Percentiles rank a stretch among this genome's conserved stretches.
These are phyloP conservation scores for Meganola albula DNA, from an alignment of 2,888 invertebrate genomes.

Conservation along the genomic window DNA sequence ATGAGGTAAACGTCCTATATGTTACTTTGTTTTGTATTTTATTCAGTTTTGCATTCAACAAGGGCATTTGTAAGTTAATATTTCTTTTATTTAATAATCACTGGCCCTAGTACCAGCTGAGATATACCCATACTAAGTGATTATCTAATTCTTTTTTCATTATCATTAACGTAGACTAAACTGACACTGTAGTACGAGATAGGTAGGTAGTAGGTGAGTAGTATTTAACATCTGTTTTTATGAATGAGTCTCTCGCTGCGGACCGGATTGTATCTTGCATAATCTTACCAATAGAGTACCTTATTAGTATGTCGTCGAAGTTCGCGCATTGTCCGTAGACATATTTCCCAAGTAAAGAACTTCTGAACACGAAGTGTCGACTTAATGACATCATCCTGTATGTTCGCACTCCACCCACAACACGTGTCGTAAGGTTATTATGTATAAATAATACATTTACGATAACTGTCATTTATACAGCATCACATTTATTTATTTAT, in stretches of 20 bases:
- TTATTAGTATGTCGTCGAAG: conserved; percentile 50
- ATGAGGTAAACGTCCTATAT: conserved; percentile 45
- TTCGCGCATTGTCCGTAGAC: conserved; percentile 30
- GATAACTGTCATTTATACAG: too few relatives aligned
- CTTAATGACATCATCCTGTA: conserved; percentile 67
- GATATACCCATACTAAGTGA: background rate
- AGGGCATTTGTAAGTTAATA: conserved; percentile 50
- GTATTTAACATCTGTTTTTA: conserved; percentile 33
- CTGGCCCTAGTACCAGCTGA: conserved; percentile 2
- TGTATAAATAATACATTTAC: conserved; percentile 24
- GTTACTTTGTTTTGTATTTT: conserved; percentile 26
- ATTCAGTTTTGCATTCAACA: conserved; percentile 34
- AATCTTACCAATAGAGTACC: conserved; percentile 44
- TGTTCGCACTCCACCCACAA: conserved; percentile 64
- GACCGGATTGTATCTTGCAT: conserved; percentile 55
- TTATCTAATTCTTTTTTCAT: conserved; percentile 18
- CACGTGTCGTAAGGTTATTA: conserved; percentile 53
- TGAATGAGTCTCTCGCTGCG: conserved; percentile 48
- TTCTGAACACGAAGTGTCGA: conserved; percentile 48
- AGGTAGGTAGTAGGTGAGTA: conserved; percentile 39
- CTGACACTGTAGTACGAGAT: conserved; percentile 29
- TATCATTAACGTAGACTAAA: conserved; percentile 15
- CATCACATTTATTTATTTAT: too few relatives aligned
- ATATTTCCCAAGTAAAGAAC: conserved; percentile 36
- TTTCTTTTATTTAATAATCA: too few relatives aligned